Conservation (phyloP, 2,888 invertebrate genomes). For the Eristalis arbustorum region DNA sequence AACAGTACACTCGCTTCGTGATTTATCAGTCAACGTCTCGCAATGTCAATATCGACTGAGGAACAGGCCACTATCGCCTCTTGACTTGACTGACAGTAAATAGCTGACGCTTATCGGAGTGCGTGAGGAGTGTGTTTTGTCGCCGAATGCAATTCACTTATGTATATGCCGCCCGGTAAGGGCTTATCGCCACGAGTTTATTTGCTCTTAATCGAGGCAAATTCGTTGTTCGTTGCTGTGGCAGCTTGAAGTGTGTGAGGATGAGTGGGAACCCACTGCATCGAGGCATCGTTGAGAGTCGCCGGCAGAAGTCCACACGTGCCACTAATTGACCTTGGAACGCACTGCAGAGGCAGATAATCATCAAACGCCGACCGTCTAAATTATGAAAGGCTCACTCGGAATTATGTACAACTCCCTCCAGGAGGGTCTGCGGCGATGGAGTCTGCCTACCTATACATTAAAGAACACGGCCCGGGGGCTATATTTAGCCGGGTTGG, state of each 20-base stretch:
- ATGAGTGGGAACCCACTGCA: neutral
- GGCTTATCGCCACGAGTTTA: constrained; percentile 8
- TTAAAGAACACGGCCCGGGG: neutral
- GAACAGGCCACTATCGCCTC: constrained; percentile 33
- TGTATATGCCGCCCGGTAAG: neutral
- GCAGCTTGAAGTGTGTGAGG: neutral
- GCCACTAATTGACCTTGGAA: constrained; percentile 67
- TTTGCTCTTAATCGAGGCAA: constrained; percentile 36
- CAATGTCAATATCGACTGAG: constrained; percentile 54
- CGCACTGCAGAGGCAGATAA: constrained; percentile 35
- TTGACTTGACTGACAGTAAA: constrained; percentile 51
- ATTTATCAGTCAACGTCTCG: constrained; percentile 46
- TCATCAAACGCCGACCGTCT: constrained; percentile 38
- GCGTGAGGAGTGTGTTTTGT: neutral
- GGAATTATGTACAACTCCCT: constrained; percentile 26
- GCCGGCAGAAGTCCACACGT: constrained; percentile 43
- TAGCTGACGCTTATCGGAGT: constrained; percentile 31
- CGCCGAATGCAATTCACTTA: constrained; percentile 17
- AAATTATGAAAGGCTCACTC: constrained; percentile 49
- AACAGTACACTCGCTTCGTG: constrained; percentile 41
- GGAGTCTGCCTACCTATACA: neutral
- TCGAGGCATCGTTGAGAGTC: constrained; percentile 6
- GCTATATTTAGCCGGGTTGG: constrained; percentile 49
- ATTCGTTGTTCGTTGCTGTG: constrained; percentile 16
- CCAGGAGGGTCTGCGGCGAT: constrained; percentile 53